phyloP scores from a whole-genome alignment of 37 sponge, comb jelly and placozoan species.

The Amphimedon queenslandica region DNA sequence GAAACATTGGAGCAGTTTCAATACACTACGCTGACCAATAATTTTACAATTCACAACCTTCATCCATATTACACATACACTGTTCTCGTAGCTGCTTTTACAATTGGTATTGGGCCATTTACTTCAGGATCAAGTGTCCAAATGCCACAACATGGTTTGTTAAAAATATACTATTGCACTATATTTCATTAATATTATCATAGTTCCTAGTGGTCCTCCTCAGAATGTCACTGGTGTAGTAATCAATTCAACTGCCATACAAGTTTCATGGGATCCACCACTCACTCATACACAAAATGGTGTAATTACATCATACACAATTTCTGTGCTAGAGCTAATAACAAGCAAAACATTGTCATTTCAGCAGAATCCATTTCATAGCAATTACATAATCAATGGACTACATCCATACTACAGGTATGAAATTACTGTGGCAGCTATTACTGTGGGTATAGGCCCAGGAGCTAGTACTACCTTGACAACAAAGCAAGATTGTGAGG shows the following conservation, averaged over 20 bases:
- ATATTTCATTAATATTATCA: background rate
- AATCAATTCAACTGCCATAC: constrained; percentile 10
- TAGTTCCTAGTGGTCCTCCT: constrained; percentile 45
- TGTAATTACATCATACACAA: background rate
- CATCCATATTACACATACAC: background rate
- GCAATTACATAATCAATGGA: background rate
- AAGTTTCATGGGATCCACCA: constrained; percentile 17
- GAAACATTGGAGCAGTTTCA: background rate
- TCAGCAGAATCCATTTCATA: background rate
- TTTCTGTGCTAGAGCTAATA: background rate
- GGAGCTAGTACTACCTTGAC: background rate
- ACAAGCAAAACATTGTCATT: background rate
- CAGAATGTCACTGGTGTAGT: background rate
- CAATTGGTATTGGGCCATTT: background rate
- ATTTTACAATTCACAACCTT: background rate
- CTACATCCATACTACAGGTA: constrained; percentile 25
- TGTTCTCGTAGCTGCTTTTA: background rate
- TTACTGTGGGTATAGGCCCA: constrained; percentile 11
- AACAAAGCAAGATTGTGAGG: background rate
- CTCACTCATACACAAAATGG: constrained; percentile 26
- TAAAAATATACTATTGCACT: background rate
- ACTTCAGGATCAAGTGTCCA: background rate
- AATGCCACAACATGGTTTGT: background rate
- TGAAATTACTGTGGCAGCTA: constrained; percentile 3
- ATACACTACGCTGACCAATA: background rate